A percentile compares a stretch with the other conserved stretches of the same genome.
Conservation (phyloP, 2,797 vertebrate genomes). For the Sebastiscus albofasciatus region DNA sequence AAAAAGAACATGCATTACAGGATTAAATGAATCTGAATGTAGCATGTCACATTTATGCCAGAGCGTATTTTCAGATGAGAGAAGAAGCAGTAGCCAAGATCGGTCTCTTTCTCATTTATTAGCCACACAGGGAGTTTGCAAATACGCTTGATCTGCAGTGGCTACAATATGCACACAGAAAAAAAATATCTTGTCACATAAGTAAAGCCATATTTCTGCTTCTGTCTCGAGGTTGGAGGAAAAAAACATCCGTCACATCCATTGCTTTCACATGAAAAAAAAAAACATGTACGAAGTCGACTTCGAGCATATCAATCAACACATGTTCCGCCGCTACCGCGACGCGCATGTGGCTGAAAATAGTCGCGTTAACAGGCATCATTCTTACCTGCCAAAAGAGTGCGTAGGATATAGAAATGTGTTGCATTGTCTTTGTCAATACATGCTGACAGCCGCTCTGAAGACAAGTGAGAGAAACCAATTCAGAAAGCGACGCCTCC, state of each 20-base stretch:
- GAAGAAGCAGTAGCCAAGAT: conserved; percentile 34
- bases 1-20: conserved; percentile 16
- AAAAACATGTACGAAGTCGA: background rate
- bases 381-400: conserved; percentile 16
- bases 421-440: conserved; percentile 44
- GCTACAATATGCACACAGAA: background rate
- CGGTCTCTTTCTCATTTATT: background rate
- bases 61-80: conserved; percentile 48
- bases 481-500: conserved; percentile 21
- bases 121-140: background rate
- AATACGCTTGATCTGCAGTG: background rate
- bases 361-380: conserved; percentile 28
- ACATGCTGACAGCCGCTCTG: conserved; percentile 39
- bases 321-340: background rate
- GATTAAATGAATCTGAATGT: conserved; percentile 68
- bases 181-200: background rate
- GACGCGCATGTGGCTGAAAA: conserved; percentile 20
- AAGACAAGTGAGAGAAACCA: conserved; percentile 3
- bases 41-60: conserved; percentile 41
- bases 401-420: conserved; percentile 4
- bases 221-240: background rate
- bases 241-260: background rate
- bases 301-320: conserved; percentile 13
- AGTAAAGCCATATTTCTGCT: background rate
- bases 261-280: background rate